These are phyloP conservation scores for Cyrtonyx montezumae DNA, from an alignment of 2,113 vertebrate genomes.

Conservation along the genomic window DNA sequence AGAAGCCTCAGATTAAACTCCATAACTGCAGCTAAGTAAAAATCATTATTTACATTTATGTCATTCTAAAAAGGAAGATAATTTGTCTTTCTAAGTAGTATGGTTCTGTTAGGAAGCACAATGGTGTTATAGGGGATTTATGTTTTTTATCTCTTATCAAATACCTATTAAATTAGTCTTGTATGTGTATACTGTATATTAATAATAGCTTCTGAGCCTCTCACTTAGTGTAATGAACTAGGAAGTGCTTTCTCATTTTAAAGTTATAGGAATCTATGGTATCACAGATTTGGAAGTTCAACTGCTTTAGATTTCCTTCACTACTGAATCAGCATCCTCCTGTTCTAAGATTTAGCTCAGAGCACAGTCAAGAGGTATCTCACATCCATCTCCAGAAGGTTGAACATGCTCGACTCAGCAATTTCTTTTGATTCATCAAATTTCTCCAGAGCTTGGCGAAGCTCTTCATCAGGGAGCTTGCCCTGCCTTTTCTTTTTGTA, in stretches of 20 bases:
- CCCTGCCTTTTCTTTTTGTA: constrained; percentile 99
- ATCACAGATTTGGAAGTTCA: not conserved
- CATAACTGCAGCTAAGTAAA: not conserved
- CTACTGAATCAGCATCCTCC: not conserved
- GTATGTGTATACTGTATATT: not conserved
- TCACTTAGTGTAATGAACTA: not conserved
- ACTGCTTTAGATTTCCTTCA: not conserved
- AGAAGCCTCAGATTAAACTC: not conserved
- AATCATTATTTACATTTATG: not conserved
- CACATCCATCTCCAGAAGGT: constrained; percentile 97
- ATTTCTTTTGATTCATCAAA: constrained; percentile 98
- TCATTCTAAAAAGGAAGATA: not conserved
- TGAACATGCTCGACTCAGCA: constrained; percentile 99
- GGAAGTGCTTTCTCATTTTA: not conserved
- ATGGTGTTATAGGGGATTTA: accelerated
- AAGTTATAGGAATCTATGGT: not conserved
- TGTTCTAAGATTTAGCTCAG: not conserved
- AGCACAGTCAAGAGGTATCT: constrained; percentile 66
- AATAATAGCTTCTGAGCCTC: not conserved
- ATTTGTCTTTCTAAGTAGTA: not conserved
- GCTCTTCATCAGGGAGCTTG: constrained; percentile 93
- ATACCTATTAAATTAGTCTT: not conserved
- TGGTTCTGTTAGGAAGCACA: not conserved
- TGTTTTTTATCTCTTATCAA: not conserved
- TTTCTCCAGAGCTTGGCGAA: constrained; percentile 96